These are phyloP conservation scores for Chironomus tepperi DNA, from an alignment of 1,140 invertebrate genomes.

Conservation along the genomic window DNA sequence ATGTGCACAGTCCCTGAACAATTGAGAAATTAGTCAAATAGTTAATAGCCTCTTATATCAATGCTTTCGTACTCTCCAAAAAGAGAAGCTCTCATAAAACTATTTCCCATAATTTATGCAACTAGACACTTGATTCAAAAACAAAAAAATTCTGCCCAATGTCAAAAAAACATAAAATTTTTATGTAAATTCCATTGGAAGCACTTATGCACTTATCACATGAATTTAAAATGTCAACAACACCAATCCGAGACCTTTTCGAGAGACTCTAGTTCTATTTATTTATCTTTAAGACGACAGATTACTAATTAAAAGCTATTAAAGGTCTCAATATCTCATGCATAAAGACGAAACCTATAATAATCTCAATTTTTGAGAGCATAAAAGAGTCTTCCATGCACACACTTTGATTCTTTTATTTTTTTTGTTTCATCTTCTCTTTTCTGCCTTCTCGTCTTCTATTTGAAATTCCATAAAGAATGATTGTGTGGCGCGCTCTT, in stretches of 20 bases:
- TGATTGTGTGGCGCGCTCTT: neutral
- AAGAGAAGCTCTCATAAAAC: neutral
- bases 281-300: slow-evolving; percentile 21
- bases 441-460: neutral
- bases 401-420: too few relatives aligned
- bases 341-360: too few relatives aligned
- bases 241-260: neutral
- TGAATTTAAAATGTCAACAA: neutral
- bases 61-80: too few relatives aligned
- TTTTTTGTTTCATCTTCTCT: neutral
- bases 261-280: neutral
- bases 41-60: too few relatives aligned
- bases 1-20: too few relatives aligned
- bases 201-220: too few relatives aligned
- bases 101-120: neutral
- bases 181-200: neutral
- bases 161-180: neutral
- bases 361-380: too few relatives aligned
- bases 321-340: neutral
- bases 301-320: slow-evolving; percentile 21
- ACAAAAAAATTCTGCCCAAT: neutral
- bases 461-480: neutral
- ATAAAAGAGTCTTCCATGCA: too few relatives aligned
- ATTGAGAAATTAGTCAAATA: too few relatives aligned
- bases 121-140: too few relatives aligned